These are phyloP conservation scores for Xenotilapia longispinis DNA, from an alignment of 2,113 vertebrate genomes.

Conservation along the genomic window DNA sequence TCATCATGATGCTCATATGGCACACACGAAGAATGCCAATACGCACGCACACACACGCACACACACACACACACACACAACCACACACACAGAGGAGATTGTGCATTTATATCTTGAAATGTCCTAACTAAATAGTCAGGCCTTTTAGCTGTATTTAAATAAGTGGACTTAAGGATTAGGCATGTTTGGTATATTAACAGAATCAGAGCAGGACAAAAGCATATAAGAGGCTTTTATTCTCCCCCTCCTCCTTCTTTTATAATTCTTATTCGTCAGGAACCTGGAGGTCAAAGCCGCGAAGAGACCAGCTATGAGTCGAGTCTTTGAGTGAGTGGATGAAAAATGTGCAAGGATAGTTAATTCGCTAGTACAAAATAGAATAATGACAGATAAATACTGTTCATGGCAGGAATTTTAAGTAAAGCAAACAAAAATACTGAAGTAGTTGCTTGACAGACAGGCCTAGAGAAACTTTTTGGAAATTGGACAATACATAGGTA, in stretches of 20 bases:
- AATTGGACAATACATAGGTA: not conserved
- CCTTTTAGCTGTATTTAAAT: not conserved
- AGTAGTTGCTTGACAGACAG: not conserved
- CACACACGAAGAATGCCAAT: not conserved
- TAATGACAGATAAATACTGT: not conserved
- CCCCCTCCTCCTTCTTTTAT: not conserved
- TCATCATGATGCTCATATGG: not conserved
- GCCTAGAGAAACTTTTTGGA: not conserved
- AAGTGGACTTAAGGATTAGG: not conserved
- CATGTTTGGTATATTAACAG: not conserved
- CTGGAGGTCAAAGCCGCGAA: not conserved
- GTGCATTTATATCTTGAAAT: not conserved
- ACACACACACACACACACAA: not conserved
- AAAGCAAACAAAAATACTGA: not conserved
- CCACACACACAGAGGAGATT: not conserved
- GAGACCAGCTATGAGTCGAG: not conserved
- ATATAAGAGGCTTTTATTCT: not conserved
- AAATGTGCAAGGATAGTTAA: not conserved
- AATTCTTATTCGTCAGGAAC: not conserved
- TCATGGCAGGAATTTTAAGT: not conserved
- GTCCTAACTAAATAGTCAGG: not conserved
- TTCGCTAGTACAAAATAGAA: not conserved
- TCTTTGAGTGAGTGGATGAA: not conserved
- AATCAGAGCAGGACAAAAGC: not conserved
- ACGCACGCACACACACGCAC: not conserved